A percentile compares a stretch with the other conserved stretches of the same genome.
Evolutionary conservation across 2,888 invertebrate species (phyloP).

Genomic region (Conops quadrifasciatus): DNA sequence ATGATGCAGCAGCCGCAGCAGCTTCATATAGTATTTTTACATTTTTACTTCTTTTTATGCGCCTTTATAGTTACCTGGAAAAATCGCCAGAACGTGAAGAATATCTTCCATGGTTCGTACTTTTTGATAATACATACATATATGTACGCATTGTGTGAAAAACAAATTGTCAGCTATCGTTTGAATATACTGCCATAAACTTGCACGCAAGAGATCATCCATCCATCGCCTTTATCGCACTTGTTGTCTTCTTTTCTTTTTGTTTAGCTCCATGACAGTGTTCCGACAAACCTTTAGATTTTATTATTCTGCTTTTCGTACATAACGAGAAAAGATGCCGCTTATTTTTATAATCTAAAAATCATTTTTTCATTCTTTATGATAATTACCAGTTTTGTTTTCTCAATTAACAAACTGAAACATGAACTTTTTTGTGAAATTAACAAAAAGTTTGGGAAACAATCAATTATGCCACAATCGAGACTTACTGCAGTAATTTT

Average conservation of each 20-base stretch:
- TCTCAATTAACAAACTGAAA: constrained; percentile 10
- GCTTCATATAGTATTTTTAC: constrained; percentile 46
- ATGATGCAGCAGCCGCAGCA: constrained; percentile 26
- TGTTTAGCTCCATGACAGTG: too few species aligned
- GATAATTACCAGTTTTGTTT: not conserved
- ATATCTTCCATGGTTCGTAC: constrained; percentile 84
- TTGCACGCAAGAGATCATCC: not conserved
- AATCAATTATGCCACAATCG: constrained; percentile 7
- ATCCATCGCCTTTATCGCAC: not conserved
- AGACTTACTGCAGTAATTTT: too few species aligned
- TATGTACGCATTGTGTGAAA: not conserved
- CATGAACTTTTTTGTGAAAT: constrained; percentile 34
- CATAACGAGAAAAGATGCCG: not conserved
- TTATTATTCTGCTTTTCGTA: not conserved
- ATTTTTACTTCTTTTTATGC: constrained; percentile 49
- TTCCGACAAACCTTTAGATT: too few species aligned
- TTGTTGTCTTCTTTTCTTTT: not conserved
- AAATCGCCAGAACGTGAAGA: constrained; percentile 76
- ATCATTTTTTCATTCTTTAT: not conserved
- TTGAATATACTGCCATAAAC: too few species aligned
- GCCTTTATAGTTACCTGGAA: constrained; percentile 76
- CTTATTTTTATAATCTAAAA: not conserved
- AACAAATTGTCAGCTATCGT: not conserved
- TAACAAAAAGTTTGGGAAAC: not conserved
- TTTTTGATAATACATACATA: constrained; percentile 17